Conservation (phyloP, 2,113 vertebrate genomes). For the Chiloscyllium plagiosum region DNA sequence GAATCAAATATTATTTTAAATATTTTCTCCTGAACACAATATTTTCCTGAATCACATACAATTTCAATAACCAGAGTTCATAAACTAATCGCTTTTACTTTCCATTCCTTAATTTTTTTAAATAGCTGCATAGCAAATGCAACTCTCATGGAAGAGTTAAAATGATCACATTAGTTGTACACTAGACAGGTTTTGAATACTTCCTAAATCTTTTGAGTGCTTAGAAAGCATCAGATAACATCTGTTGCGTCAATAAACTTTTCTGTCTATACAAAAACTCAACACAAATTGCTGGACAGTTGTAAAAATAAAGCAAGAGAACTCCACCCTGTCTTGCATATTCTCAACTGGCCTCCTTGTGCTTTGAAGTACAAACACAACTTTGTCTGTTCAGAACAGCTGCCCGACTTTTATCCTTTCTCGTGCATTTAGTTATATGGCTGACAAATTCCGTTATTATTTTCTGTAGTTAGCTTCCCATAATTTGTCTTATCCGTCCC, state of each 20-base stretch:
- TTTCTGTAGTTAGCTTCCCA: background rate
- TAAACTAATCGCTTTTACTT: background rate
- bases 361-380: constrained; percentile 21
- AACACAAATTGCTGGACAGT: background rate
- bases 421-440: background rate
- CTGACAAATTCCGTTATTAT: constrained; percentile 25
- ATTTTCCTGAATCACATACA: background rate
- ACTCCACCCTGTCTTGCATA: background rate
- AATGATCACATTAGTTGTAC: background rate
- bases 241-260: constrained; percentile 13
- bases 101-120: background rate
- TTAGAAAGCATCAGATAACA: background rate
- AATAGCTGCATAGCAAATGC: background rate
- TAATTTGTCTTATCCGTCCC: background rate
- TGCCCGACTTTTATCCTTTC: background rate
- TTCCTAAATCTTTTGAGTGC: constrained; percentile 17
- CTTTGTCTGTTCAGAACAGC: background rate
- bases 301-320: constrained; percentile 33
- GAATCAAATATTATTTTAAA: background rate
- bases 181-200: background rate
- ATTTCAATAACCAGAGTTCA: background rate
- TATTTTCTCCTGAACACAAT: background rate
- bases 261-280: background rate
- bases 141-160: background rate
- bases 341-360: background rate